These are phyloP conservation scores for Cephus pygmeus DNA, from an alignment of 2,888 invertebrate genomes.

Conservation along the genomic window DNA sequence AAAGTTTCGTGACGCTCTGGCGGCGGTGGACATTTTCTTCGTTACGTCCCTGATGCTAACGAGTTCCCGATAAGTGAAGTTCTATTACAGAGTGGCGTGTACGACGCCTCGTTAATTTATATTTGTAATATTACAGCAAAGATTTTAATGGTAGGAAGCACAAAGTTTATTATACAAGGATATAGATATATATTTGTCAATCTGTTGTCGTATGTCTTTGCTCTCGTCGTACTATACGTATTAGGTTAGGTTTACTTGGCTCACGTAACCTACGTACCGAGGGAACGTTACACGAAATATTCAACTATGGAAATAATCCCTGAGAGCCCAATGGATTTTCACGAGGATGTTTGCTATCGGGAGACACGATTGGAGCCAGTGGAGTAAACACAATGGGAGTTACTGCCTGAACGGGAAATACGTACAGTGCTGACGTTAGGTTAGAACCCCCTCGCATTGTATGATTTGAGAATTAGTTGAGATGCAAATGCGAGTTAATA, in stretches of 20 bases:
- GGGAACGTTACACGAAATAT: neutral
- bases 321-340: neutral
- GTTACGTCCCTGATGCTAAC: neutral
- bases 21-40: neutral
- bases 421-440: neutral
- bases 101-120: neutral
- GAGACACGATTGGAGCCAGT: neutral
- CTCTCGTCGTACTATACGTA: neutral
- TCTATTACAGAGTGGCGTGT: neutral
- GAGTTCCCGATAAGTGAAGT: neutral
- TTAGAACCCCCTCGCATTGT: neutral
- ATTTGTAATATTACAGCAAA: neutral
- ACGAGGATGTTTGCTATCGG: neutral
- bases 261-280: neutral
- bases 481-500: neutral
- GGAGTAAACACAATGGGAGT: neutral
- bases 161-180: neutral
- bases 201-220: neutral
- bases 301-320: neutral
- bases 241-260: neutral
- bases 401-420: neutral
- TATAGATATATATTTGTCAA: too few relatives aligned
- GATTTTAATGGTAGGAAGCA: neutral
- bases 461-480: neutral
- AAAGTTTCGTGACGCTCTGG: neutral